Base-by-base conservation (phyloP, 2,113 vertebrate genomes). In the Chionodraco myersi region DNA sequence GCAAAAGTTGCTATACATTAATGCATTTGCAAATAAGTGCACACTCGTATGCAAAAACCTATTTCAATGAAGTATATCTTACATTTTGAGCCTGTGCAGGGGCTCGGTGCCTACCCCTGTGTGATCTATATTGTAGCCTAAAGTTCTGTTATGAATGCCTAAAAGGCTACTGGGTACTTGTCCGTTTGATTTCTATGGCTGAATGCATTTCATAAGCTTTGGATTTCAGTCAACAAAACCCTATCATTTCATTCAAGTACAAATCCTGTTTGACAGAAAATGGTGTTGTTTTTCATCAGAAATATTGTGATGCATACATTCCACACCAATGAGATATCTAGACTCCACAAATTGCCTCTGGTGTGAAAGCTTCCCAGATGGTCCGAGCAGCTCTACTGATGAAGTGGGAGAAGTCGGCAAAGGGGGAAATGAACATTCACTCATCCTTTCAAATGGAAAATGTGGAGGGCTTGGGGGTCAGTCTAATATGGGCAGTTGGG, bases 281-380 rank as follows among this genome's bases (percentile, higher is more conserved):
- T 45, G 0, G 66, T 47, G 49, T 77, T 83, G 47, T 83, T 78
- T 79, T 86, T 81, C 51, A 80, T 84, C 49, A 74, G 58, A 72
- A 88, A 79, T 75, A 58, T 72, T 76, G 61, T 63, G 52, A 75
- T 41, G 69, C 68, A 75, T 67, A 36, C 57, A 69, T 82, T 57
- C 64, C 66, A 79, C 77, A 75, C 74, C 74, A 84, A 59, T 66
- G 77, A 85, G 77, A 77, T 65, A 70, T 85, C 65, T 72, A 71
- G 79, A 58, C 77, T 77, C 57, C 69, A 72, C 79, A 86, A 82
- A 86, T 72, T 80, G 78, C 68, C 61, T 77, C 36, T 71, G 80
- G 76, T 80, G 47, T 88, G 57, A 86, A 86, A 85, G 87, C 71
- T 59, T 76, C 74, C 72, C 84, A 79, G 64, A 85, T 91, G 72